phyloP scores from a whole-genome alignment of 1,140 invertebrate genomes.

The Hylaeus volcanicus region DNA sequence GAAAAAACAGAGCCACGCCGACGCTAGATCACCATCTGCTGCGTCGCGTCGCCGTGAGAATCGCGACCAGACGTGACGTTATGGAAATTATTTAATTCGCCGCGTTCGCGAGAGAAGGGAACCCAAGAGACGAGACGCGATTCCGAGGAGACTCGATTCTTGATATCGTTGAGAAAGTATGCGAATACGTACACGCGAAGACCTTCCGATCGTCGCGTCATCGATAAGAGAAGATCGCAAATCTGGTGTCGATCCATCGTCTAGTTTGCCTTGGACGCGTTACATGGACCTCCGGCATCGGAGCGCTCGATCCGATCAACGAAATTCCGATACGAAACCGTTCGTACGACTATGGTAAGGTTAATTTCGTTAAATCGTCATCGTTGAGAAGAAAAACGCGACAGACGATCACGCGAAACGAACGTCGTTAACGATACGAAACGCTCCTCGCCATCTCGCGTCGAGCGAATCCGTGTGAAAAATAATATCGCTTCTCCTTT shows the following conservation, averaged over 20 bases:
- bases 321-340: neutral
- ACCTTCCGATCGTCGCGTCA: neutral
- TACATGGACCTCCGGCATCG: neutral
- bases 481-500: slow-evolving; percentile 31
- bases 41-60: neutral
- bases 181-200: neutral
- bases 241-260: neutral
- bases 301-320: neutral
- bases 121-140: neutral
- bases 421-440: slow-evolving; percentile 50
- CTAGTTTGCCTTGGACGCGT: neutral
- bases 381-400: neutral
- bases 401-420: slow-evolving; percentile 39
- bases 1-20: neutral
- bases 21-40: slow-evolving; percentile 18
- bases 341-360: no score
- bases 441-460: slow-evolving; percentile 11
- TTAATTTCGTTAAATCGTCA: slow-evolving; percentile 3
- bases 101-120: neutral
- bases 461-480: slow-evolving; percentile 18
- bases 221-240: neutral
- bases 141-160: neutral
- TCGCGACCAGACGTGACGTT: slow-evolving; percentile 6
- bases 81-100: slow-evolving; percentile 37
- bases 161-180: no score